Evolutionary conservation across 2,113 vertebrate species (phyloP), one percentile per base, ranked within the genome.

Genomic region (Pyrgilauda ruficollis): DNA sequence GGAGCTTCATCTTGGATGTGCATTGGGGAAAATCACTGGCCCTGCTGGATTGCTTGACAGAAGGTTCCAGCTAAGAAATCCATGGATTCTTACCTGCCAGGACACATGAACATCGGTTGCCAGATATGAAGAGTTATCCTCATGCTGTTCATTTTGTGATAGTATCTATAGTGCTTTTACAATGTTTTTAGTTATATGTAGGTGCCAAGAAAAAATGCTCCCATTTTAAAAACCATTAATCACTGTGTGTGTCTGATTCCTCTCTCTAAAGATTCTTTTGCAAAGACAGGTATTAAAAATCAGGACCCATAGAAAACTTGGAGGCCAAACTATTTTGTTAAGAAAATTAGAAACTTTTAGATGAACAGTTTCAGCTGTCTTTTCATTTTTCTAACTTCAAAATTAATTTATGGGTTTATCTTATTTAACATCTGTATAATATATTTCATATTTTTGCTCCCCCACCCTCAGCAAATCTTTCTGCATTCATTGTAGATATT

Each of bases 311-410:
- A 72, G 53, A 35, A 7, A 83, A 24, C 16, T 37, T 76, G 53
- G 28, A 80, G 24, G 31, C 35, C n/a, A 62, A 81, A 80, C 5
- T 31, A 31, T 44, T 66, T 87, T 3, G 41, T 56, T 28, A 59
- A 49, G 44, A 85, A 69, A 35, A 62, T 73, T 19, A 74, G 52
- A 66, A 62, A 24, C 5, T 23, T 64, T 76, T 87, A 72, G 49
- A 82, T 8, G 50, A 87, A 72, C 15, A 27, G 41, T 89, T 84
- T 69, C 81, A 85, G 30, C 73, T 64, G 30, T 72, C 63, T 67
- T 88, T 87, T 73, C 6, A 30, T 68, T 82, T 96, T 93, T 89
- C 35, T 75, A 86, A 76, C 31, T 78, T 89, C 61, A 91, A 72
- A 84, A 93, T 77, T 78, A 75, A 52, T 93, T 94, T 52, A 37